Evolutionary conservation across 1,140 invertebrate genomes (phyloP), one percentile per base, ranked within the genome.

Genomic region (Cotesia chilonis): DNA sequence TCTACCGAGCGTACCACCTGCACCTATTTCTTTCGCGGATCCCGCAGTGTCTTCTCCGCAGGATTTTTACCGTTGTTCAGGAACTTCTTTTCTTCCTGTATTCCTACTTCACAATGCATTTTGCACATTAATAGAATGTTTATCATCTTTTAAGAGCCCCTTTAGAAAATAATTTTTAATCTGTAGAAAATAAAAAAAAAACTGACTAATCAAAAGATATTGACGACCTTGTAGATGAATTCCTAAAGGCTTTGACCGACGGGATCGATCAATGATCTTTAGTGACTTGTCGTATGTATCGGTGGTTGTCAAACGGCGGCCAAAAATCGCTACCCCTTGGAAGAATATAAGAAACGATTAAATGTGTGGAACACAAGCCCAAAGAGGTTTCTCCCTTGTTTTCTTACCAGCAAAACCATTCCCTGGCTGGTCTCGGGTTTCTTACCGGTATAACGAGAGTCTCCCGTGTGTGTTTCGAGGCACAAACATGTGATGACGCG

Each of bases 51-150:
- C 20, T 67, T 61, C 67, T 76, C 67, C 41, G 37, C 67, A 68
- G 67, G 63, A 68, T 63, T 72, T 76, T 72, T 72, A 74, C 72
- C 70, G 72, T 72, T 72, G 59, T 47, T 57, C 67, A 60, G 14
- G 57, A 9, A 65, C 41, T 51, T 61, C 54, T 61, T 41, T 60
- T 38, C 38, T 28, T 71, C 4, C 37, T 17, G 14, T 28, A 28
- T 28, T 28, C 28, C 28, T 1, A 28, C 28, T 28, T 28, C 28
- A 3, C 1, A 28, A 1, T 28, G 28, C 28, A 28, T 28, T 28
- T 28, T 28, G 28, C 28, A 28, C 1, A 28, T 28, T 28, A 28
- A 28, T 28, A 28, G 28, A 28, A 28, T 28, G 1, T 28, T 28
- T 28, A 28, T 28, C 3, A 28, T 28, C 3, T 28, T 28, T 28